Base-by-base conservation (phyloP, 2,113 vertebrate genomes). In the Cnemophilus loriae region DNA sequence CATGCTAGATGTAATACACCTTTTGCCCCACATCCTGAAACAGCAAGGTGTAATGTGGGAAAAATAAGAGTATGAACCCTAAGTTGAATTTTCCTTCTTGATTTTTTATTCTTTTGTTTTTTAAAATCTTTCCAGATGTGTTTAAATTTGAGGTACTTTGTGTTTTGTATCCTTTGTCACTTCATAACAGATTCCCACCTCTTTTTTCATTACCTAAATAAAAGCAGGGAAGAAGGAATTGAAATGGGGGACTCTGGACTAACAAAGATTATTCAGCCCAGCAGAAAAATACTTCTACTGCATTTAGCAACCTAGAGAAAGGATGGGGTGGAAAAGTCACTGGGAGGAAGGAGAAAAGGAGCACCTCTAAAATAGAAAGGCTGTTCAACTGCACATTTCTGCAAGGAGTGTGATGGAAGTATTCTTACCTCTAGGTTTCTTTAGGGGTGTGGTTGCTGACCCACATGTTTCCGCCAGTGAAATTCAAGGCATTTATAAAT, bases 161-260 rank as follows among this genome's bases (percentile, higher is more conserved):
- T 47, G 20, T n/a, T 60, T 67, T 65, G 13, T 41, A 80, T 64
- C 13, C 15, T 83, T 65, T 9, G 19, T 39, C 24, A 63, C 39
- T 74, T 88, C 37, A 23, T 24, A 91, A 65, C 42, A 73, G 19
- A 57, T 2, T 4, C 23, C 35, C 20, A 57, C 4, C 22, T 59
- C 52, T n/a, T 91, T 75, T 47, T 73, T 42, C 32, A 69, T 53
- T 57, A 52, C 28, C 10, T 69, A 71, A 64, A 87, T 44, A 86
- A 89, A 95, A 94, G n/a, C 21, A 82, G 16, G 3, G 23, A 83
- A 79, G 19, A 13, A 77, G 74, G 50, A 93, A 79, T 37, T 74
- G 55, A 89, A 87, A 41, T 30, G 9, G 24, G 55, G 30, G n/a
- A 53, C 23, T 13, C 19, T 20, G 47, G 13, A 46, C 41, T 39